These are phyloP conservation scores for Ranitomeya variabilis DNA, from an alignment of 2,113 vertebrate species.

Conservation along the genomic window DNA sequence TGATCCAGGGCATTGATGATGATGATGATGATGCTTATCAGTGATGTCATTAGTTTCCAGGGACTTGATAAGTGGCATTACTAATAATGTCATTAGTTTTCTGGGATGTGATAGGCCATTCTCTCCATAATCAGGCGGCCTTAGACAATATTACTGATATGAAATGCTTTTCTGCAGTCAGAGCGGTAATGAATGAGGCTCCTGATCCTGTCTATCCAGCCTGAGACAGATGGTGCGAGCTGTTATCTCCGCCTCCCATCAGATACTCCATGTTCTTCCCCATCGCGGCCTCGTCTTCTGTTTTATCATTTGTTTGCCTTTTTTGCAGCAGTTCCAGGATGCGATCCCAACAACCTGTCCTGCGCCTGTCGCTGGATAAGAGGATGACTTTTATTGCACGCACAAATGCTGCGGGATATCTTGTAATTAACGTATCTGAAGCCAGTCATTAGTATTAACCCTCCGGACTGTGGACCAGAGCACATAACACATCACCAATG, in stretches of 20 bases:
- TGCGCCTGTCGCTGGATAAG: not conserved
- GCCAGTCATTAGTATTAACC: not conserved
- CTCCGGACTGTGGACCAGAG: not conserved
- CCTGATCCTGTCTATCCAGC: not conserved
- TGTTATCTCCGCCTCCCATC: not conserved
- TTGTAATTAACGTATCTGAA: not conserved
- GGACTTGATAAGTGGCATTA: not conserved
- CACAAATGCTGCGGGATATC: not conserved
- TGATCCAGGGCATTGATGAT: not conserved
- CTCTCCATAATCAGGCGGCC: no score
- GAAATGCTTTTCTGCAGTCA: not conserved
- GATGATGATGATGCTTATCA: not conserved
- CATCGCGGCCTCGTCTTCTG: not conserved
- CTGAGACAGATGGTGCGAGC: conserved; percentile 27
- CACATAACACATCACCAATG: not conserved
- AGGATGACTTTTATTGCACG: not conserved
- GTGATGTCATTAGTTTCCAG: not conserved
- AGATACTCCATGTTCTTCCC: not conserved
- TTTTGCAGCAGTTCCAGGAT: not conserved
- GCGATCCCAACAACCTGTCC: not conserved
- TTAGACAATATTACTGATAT: not conserved
- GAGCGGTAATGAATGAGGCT: not conserved
- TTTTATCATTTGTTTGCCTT: conserved; percentile 38
- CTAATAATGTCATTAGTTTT: not conserved
- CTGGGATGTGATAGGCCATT: not conserved